These are phyloP conservation scores for Euborellia annulipes DNA, from an alignment of 1,140 invertebrate genomes.

Conservation along the genomic window DNA sequence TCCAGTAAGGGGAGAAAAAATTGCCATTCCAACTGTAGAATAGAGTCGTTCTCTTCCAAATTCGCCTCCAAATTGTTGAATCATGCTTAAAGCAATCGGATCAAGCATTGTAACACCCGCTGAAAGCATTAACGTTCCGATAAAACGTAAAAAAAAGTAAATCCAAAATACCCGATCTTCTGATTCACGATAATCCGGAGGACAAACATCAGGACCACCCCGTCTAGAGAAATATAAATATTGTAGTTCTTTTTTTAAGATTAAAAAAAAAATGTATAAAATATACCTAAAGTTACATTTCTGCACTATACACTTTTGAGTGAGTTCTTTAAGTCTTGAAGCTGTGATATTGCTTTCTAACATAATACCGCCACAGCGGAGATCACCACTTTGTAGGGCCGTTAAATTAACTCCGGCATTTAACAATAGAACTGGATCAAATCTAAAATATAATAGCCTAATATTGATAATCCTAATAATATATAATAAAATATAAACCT, in stretches of 20 bases:
- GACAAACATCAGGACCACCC: slow-evolving; percentile 53
- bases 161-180: slow-evolving; percentile 60
- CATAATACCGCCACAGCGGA: slow-evolving; percentile 51
- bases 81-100: slow-evolving; percentile 62
- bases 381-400: slow-evolving; percentile 47
- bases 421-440: slow-evolving; percentile 39
- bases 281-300: slow-evolving; percentile 43
- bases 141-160: slow-evolving; percentile 56
- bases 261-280: no score
- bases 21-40: slow-evolving; percentile 60
- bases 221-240: slow-evolving; percentile 21
- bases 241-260: no score
- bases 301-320: slow-evolving; percentile 49
- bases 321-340: slow-evolving; percentile 33
- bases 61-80: slow-evolving; percentile 60
- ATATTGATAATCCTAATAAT: no score
- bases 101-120: slow-evolving; percentile 67
- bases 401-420: slow-evolving; percentile 48
- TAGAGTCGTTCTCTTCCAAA: slow-evolving; percentile 64
- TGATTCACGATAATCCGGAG: slow-evolving; percentile 53
- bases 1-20: slow-evolving; percentile 65
- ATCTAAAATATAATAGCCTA: no score
- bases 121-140: slow-evolving; percentile 55
- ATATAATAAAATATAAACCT: no score
- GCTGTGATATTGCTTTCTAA: slow-evolving; percentile 41